Base-by-base conservation (phyloP, 2,888 invertebrate species). In the Cantharis nigra region DNA sequence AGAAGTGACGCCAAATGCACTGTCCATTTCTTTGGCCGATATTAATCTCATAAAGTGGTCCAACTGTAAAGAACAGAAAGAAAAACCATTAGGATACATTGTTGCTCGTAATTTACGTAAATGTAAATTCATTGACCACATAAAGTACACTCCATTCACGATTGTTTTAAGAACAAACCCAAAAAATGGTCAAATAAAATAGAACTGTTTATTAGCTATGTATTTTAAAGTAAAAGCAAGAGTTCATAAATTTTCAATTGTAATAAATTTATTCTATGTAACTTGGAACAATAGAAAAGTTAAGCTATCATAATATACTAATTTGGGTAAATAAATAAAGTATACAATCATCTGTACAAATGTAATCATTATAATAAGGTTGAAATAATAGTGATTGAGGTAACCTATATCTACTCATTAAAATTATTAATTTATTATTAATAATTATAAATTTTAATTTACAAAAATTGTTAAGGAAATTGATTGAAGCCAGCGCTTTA, bases 1-100 rank as follows among this genome's bases (percentile, higher is more conserved):
- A 63, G 65, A 75, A 75, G 75, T 75, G 75, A 73, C 72, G 77
- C 74, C 77, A 77, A 77, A 74, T 73, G 73, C 77, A 77, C 73
- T 71, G 71, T 70, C 69, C 67, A 20, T 20, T 70, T 28, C 49
- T 70, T 69, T 69, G 18, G 3, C 16, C 26, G 72, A 76, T 72
- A 76, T 76, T 76, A 76, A 76, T 76, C 76, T 76, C 72, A 73
- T 64, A 65, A 72, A 73, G 72, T 70, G 72, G 63, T 67, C 13
- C 20, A 75, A 70, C 69, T 71, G 26, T 71, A 71, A 49, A 33
- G 23, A 20, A 69, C 65, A 67, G 49, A 69, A 62, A 67, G 65
- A 23, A 67, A 69, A 67, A 73, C 67, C 65, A 69, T 69, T 73
- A 33, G 65, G 20, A 73, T 49, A 73, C 72, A 73, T 69, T 71